Base-by-base conservation (phyloP, 2,797 vertebrate species). In the Bryconaethiops microstoma region DNA sequence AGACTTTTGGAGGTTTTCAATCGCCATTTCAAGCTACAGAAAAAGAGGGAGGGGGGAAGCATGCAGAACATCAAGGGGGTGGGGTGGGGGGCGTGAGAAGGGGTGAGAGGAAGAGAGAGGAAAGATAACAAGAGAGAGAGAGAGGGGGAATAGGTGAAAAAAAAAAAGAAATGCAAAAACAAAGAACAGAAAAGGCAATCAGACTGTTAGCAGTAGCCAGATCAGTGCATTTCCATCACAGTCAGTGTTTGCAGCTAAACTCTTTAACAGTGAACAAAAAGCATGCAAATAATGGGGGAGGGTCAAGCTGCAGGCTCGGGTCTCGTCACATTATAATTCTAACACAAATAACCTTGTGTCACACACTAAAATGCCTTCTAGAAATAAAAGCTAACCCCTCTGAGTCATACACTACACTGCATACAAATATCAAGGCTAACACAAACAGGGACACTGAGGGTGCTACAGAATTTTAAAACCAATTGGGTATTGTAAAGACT, bases 21-120 rank as follows among this genome's bases (percentile, higher is more conserved):
- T 99, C 96, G 96, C 97, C 97, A 98, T 97, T 98, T 99, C 97
- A 98, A 99, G 97, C 97, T 99, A 97, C 92, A 95, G 94, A 93
- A 87, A 94, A 63, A 78, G 55, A 93, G 87, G 94, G 84, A 90
- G 93, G 86, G 94, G 84, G 91, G 94, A 92, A 93, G 93, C 94
- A 95, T 95, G 94, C 93, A 90, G 92, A 86, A 92, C 81, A 87
- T 80, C 55, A 78, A 83, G 80, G 70, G 60, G 40, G 67, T 35
- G 74, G 48, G 79, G 50, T 13, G 50, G 60, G 19, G 52, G 73
- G 54, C 86, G 17, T 72, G 29, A 78, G 65, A 78, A 82, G 86
- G 77, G 84, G 88, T 87, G 71, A 78, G 54, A 14, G 55, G 39
- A 62, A 67, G 42, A 79, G 88, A 90, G 80, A 87, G 21, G 88